Base-by-base conservation (phyloP, 2,888 invertebrate species). In the Sinopyrophorus schimmeli region DNA sequence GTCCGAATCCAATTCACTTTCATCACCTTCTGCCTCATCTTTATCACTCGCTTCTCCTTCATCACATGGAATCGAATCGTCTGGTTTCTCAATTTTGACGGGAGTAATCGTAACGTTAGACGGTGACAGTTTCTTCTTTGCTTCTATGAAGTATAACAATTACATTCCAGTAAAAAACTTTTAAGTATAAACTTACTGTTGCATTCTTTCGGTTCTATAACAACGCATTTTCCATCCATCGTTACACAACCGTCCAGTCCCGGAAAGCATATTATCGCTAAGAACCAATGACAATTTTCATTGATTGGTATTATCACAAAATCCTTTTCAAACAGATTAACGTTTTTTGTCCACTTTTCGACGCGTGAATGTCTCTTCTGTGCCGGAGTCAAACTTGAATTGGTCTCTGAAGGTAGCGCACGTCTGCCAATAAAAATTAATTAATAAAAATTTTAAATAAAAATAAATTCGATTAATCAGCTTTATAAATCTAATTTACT, bases 211-310 rank as follows among this genome's bases (percentile, higher is more conserved):
- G 63, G 62, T 57, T 71, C 70, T 3, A 72, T 50, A 53, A 80
- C 78, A n/a, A 78, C 74, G 0, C 77, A 74, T 51, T 79, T 75
- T 63, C 86, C 84, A 38, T 86, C 85, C 71, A 80, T 81, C 57
- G 84, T 84, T 37, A 83, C 77, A 39, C 83, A 81, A 0, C 86
- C 87, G 37, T 84, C 84, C 55, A 92, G 75, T 39, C 87, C 87
- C 28, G 98, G 96, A 72, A 87, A 97, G 72, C 97, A 98, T 43
- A 99, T 90, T 34, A 98, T 92, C 1, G 95, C 96, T 61, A 99
- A 80, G 75, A 93, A 97, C 98, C 98, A 98, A 77, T 98, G 98
- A 30, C 89, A 93, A 79, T 92, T 91, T 76, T 98, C 96, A 77
- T 98, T 97, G 42, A 99, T 95, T 56, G 99, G 99, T 70, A 99